Evolutionary conservation across 2,113 vertebrate genomes (phyloP), one percentile per base, ranked within the genome.

Genomic region (Aegithalos caudatus): DNA sequence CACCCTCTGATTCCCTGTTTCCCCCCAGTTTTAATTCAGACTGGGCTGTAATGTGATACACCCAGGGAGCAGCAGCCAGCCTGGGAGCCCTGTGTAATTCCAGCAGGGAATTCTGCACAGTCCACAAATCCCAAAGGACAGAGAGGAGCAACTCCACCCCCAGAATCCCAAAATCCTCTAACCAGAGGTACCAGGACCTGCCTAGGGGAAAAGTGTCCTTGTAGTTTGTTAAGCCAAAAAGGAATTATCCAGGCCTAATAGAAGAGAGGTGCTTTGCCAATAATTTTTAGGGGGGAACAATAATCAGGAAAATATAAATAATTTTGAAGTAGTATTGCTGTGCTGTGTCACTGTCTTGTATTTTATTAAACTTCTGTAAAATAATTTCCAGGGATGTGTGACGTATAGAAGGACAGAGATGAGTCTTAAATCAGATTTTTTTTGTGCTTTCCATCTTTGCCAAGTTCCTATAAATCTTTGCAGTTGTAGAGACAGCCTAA

Each of bases 401-500:
- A 78, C 21, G 84, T 40, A 22, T 9, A 56, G 61, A 66, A 51
- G 92, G 93, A 88, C 93, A 78, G 51, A 77, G 81, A 80, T 40
- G 60, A n/a, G 35, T 67, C 66, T 90, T 57, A 84, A 58, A 81
- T 89, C 12, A 22, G n/a, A 14, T 18, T 73, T 60, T 54, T 71
- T 61, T 53, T n/a, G 37, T 35, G 28, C 69, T 95, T 81, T 60
- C 51, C 19, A 17, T 87, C 90, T 95, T 90, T 92, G 93, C 92
- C 88, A 89, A 94, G 78, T 91, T 87, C 86, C 37, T 93, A 42
- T 74, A 92, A 97, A 87, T 82, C 84, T 92, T 92, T 95, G 74
- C 92, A 96, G 91, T 92, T 95, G 92, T 90, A 96, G 77, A 97
- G 86, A 93, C 90, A 96, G 81, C 91, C 91, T 79, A 81, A 96